Evolutionary conservation across 2,113 vertebrate genomes (phyloP).

Genomic region (Pseudorasbora parva): DNA sequence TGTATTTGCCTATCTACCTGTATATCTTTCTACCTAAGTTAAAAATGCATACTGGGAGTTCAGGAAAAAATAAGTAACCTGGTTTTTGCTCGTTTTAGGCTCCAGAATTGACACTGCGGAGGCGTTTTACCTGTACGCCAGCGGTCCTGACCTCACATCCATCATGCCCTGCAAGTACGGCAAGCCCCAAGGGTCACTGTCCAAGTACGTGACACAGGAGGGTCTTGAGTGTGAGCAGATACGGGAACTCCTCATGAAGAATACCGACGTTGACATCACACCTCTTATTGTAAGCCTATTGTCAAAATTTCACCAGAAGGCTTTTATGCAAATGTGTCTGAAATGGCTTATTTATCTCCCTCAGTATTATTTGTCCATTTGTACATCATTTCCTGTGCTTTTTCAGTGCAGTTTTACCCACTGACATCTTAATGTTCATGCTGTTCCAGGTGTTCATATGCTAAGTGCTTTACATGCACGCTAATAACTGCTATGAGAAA

Average conservation of each 20-base stretch:
- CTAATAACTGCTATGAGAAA: not conserved
- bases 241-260: slow-evolving; percentile 87
- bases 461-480: not conserved
- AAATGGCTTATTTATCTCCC: not conserved
- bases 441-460: slow-evolving; percentile 22
- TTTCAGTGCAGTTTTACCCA: not conserved
- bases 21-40: not conserved
- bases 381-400: not conserved
- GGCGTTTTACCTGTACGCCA: slow-evolving; percentile 89
- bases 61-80: slow-evolving; percentile 2
- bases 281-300: slow-evolving; percentile 83
- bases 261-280: slow-evolving; percentile 83
- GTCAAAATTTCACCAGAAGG: not conserved
- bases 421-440: not conserved
- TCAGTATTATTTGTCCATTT: not conserved
- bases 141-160: slow-evolving; percentile 91
- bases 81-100: slow-evolving; percentile 73
- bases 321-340: not conserved
- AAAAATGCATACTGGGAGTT: not conserved
- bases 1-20: not conserved
- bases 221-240: slow-evolving; percentile 86
- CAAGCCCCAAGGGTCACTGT: slow-evolving; percentile 77
- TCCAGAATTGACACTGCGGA: slow-evolving; percentile 88
- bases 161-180: slow-evolving; percentile 97
- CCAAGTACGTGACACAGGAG: slow-evolving; percentile 90